Evolutionary conservation across 2,797 vertebrate genomes (phyloP).

Genomic region (Enteromius anoplus): DNA sequence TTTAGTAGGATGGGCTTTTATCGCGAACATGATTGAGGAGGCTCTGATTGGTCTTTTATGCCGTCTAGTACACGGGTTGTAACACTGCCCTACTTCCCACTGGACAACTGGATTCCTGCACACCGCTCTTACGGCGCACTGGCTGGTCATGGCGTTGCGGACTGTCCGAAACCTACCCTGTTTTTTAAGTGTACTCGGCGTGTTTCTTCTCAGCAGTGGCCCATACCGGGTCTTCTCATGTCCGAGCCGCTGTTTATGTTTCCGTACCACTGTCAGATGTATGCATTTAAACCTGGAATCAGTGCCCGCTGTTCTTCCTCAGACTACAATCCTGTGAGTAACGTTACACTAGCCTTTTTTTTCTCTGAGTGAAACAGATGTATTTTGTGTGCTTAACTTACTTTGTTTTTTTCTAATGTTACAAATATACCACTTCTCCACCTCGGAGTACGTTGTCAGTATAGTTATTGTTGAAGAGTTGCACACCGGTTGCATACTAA

Average conservation of each 20-base stretch:
- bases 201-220: conserved; percentile 66
- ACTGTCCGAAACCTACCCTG: conserved; percentile 69
- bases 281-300: conserved; percentile 95
- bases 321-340: conserved; percentile 96
- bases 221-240: conserved; percentile 75
- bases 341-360: conserved; percentile 21
- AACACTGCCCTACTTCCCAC: conserved; percentile 59
- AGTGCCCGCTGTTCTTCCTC: conserved; percentile 86
- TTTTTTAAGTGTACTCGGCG: conserved; percentile 66
- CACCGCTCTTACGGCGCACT: conserved; percentile 65
- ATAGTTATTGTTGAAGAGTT: not conserved
- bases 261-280: conserved; percentile 95
- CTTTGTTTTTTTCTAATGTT: not conserved
- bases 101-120: conserved; percentile 51
- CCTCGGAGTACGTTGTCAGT: not conserved
- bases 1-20: conserved; percentile 47
- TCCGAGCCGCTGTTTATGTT: conserved; percentile 94
- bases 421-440: not conserved
- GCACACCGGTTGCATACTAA: not conserved
- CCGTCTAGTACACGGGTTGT: conserved; percentile 43
- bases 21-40: conserved; percentile 19
- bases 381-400: not conserved
- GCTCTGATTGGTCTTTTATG: conserved; percentile 40
- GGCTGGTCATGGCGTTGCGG: conserved; percentile 80
- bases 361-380: conserved; percentile 49